Evolutionary conservation across 2,797 vertebrate genomes (phyloP).

Genomic region (Melanogrammus aeglefinus): DNA sequence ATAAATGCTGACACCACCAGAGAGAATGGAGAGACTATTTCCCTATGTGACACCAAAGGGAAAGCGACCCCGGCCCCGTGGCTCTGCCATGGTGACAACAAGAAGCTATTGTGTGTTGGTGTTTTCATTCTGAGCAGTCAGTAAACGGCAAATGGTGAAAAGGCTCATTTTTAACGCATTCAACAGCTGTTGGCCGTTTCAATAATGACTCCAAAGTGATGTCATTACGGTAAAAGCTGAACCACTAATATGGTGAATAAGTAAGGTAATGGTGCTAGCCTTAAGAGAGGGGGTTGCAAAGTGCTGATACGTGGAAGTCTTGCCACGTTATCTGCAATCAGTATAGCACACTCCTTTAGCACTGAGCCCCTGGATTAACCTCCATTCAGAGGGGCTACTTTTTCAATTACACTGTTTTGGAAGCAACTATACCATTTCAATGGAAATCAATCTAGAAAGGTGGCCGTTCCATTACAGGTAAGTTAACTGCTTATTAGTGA

Average conservation of each 20-base stretch:
- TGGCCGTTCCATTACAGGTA: neutral
- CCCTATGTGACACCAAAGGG: neutral
- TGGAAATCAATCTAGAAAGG: neutral
- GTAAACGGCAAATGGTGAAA: slow-evolving; percentile 14
- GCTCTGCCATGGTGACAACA: slow-evolving; percentile 51
- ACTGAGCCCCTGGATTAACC: neutral
- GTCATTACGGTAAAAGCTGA: slow-evolving; percentile 14
- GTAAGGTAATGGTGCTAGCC: neutral
- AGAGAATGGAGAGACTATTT: neutral
- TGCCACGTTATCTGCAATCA: neutral
- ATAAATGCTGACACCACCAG: slow-evolving; percentile 19
- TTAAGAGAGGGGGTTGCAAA: neutral
- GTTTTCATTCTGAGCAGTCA: slow-evolving; percentile 8
- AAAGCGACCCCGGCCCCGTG: neutral
- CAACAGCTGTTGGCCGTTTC: slow-evolving; percentile 3
- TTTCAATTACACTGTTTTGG: neutral
- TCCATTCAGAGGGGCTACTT: neutral
- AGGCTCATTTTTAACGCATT: slow-evolving; percentile 6
- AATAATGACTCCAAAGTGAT: slow-evolving; percentile 5
- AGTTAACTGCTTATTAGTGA: neutral
- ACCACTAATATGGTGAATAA: neutral
- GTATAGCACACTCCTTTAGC: neutral
- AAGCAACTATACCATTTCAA: neutral
- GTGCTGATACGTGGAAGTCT: neutral
- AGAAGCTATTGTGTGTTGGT: slow-evolving; percentile 12